Evolutionary conservation across 2,888 invertebrate species (phyloP), one percentile per base, ranked within the genome.

Genomic region (Lasioglossum oenotherae): DNA sequence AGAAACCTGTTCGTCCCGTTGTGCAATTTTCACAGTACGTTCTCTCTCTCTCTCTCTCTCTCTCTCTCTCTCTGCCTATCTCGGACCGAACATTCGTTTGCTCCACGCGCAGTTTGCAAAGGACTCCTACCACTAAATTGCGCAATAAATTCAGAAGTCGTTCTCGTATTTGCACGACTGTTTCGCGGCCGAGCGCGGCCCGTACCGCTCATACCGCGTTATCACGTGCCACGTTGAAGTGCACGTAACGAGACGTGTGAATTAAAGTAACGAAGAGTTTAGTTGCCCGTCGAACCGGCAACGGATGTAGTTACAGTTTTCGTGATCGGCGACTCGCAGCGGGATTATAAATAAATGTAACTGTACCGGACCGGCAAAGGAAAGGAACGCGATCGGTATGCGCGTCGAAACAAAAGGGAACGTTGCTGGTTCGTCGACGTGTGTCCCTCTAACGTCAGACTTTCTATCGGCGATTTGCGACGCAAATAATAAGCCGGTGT

Each of bases 141-240:
- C 82, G 90, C 82, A 79, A 88, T 90, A 88, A 89, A 90, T 90
- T 88, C 74, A 75, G 77, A 72, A 89, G 83, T 81, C 75, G 72
- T 74, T 87, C 82, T 81, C 46, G 72, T 88, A 80, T 89, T 89
- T 89, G 82, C 90, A 74, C 83, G 81, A 78, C 49, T 78, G 80
- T 72, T 88, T 89, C 75, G 81, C 88, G 78, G 74, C 75, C 76
- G 78, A 85, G 85, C 69, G 53, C 69, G 74, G 80, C 67, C 44
- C 71, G 80, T 67, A 75, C 53, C 67, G 77, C 81, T 72, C 57
- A 79, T 74, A 74, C 72, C 82, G 82, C 49, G 79, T 27, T 60
- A 84, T 88, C 87, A 88, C 82, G 87, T 78, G 87, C 64, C 60
- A 35, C 81, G 60, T 23, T 27, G 64, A 38, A 71, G 78, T 81